Evolutionary conservation across 2,888 invertebrate species (phyloP).

Genomic region (Pocota personata): DNA sequence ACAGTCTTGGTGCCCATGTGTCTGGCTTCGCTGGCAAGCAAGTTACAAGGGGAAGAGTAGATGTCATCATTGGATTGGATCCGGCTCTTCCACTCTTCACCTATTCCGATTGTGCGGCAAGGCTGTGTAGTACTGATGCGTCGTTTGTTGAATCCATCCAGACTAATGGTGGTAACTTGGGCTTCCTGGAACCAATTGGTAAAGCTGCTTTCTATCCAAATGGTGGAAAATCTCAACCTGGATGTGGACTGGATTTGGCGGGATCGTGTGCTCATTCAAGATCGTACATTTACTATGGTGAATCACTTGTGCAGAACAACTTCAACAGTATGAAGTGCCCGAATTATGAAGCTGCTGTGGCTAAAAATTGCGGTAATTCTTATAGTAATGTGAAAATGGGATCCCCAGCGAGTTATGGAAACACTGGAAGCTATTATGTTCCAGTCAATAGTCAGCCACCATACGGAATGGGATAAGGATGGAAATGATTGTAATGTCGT

Average conservation of each 20-base stretch:
- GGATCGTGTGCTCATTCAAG: conserved; percentile 83
- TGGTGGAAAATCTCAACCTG: conserved; percentile 84
- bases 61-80: conserved; percentile 84
- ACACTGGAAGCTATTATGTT: conserved; percentile 78
- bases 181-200: conserved; percentile 80
- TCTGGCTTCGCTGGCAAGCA: conserved; percentile 85
- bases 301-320: conserved; percentile 79
- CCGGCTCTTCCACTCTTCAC: conserved; percentile 79
- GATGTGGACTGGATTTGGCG: conserved; percentile 82
- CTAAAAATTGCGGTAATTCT: conserved; percentile 76
- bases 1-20: conserved; percentile 86
- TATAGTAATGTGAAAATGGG: conserved; percentile 78
- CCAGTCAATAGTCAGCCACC: conserved; percentile 77
- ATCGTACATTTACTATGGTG: conserved; percentile 82
- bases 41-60: conserved; percentile 84
- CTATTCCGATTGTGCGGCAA: conserved; percentile 76
- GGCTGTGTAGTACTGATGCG: conserved; percentile 78
- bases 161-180: conserved; percentile 78
- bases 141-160: conserved; percentile 80
- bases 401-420: conserved; percentile 77
- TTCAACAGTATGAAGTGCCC: conserved; percentile 77
- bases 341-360: conserved; percentile 78
- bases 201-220: conserved; percentile 84
- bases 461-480: conserved; percentile 73
- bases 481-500: no score